Conservation (phyloP, 2,888 invertebrate species). For the Drosophila niveifrons region DNA sequence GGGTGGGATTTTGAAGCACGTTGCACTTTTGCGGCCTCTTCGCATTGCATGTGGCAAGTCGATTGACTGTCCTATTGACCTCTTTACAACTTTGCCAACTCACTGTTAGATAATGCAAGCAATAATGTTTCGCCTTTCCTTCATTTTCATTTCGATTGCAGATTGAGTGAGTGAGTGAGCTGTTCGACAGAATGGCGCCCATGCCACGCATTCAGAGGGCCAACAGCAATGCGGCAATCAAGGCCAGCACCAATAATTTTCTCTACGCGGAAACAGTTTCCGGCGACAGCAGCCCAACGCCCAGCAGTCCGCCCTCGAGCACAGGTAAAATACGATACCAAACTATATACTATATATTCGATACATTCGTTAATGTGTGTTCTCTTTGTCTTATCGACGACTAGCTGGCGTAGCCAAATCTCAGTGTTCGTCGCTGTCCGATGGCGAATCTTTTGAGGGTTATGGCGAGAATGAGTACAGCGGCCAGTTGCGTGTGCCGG, state of each 20-base stretch:
- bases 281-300: slow-evolving; percentile 84
- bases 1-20: not conserved
- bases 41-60: slow-evolving; percentile 49
- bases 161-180: slow-evolving; percentile 22
- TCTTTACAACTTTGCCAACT: slow-evolving; percentile 24
- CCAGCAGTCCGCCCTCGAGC: slow-evolving; percentile 85
- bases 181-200: slow-evolving; percentile 76
- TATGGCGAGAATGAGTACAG: slow-evolving; percentile 88
- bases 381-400: not conserved
- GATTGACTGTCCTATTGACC: slow-evolving; percentile 66
- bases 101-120: slow-evolving; percentile 18
- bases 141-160: slow-evolving; percentile 33
- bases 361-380: slow-evolving; percentile 4
- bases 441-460: slow-evolving; percentile 93
- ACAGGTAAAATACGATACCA: slow-evolving; percentile 75
- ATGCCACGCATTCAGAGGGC: slow-evolving; percentile 79
- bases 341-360: not conserved
- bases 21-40: slow-evolving; percentile 43
- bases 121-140: slow-evolving; percentile 14
- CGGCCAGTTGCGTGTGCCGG: slow-evolving; percentile 42
- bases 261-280: slow-evolving; percentile 79
- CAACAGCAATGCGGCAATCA: slow-evolving; percentile 59
- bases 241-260: slow-evolving; percentile 66
- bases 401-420: slow-evolving; percentile 84
- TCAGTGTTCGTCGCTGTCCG: slow-evolving; percentile 88